These are phyloP conservation scores for Cheilosia grossa DNA, from an alignment of 2,888 invertebrate genomes.

Conservation along the genomic window DNA sequence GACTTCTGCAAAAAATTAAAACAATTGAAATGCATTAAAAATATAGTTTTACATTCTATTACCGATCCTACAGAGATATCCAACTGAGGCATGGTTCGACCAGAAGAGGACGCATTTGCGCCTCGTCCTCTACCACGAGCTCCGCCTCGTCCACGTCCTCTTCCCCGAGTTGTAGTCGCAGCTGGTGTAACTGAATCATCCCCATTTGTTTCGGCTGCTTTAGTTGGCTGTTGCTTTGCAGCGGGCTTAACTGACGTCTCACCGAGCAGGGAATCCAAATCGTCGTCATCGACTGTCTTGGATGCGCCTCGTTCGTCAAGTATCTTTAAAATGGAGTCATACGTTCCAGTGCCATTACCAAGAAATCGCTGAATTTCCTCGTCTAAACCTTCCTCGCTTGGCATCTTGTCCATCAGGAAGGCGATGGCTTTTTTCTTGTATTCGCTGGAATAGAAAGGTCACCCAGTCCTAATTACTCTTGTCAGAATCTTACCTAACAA, in stretches of 20 bases:
- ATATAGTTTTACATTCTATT: background rate
- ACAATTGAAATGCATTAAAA: background rate
- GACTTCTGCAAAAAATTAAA: slow-evolving; percentile 28
- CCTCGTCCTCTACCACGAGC: slow-evolving; percentile 76
- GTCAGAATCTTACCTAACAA: slow-evolving; percentile 83
- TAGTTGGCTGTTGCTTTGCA: slow-evolving; percentile 34
- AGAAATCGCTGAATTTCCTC: slow-evolving; percentile 84
- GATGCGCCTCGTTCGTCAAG: slow-evolving; percentile 76
- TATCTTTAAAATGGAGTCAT: slow-evolving; percentile 78
- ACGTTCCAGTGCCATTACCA: slow-evolving; percentile 76
- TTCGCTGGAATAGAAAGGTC: slow-evolving; percentile 79
- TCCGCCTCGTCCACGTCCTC: slow-evolving; percentile 76
- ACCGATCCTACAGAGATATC: slow-evolving; percentile 76
- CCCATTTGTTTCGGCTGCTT: slow-evolving; percentile 4
- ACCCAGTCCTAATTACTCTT: background rate
- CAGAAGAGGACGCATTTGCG: slow-evolving; percentile 59
- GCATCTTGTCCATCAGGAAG: slow-evolving; percentile 84
- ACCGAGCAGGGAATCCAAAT: slow-evolving; percentile 37
- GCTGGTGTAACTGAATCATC: slow-evolving; percentile 17
- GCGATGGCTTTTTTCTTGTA: slow-evolving; percentile 84
- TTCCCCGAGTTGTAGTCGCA: slow-evolving; percentile 51
- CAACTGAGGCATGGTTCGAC: slow-evolving; percentile 75
- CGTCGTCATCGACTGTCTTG: slow-evolving; percentile 34
- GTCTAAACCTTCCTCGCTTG: slow-evolving; percentile 84
- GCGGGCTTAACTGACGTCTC: slow-evolving; percentile 10